These are phyloP conservation scores for Hirudo medicinalis DNA, from an alignment of 1,140 invertebrate genomes.

Conservation along the genomic window DNA sequence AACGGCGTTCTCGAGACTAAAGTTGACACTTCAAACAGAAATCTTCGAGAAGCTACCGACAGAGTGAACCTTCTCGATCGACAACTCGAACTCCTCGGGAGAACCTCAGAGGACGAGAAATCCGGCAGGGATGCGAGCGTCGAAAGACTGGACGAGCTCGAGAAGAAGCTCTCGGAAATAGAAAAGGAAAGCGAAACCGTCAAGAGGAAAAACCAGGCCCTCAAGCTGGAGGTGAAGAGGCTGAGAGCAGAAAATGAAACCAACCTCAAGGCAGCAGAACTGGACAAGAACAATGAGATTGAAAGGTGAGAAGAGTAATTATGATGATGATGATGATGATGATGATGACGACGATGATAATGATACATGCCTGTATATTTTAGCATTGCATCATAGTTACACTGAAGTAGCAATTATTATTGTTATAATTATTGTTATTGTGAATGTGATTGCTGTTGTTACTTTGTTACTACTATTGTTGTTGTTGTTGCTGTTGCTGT, in stretches of 20 bases:
- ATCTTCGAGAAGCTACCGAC: too few relatives aligned
- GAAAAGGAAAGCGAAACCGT: slow-evolving; percentile 25
- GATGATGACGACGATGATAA: too few relatives aligned
- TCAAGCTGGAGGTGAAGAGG: slow-evolving; percentile 19
- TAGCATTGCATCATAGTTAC: too few relatives aligned
- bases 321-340: neutral
- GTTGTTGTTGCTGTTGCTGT: too few relatives aligned
- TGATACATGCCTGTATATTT: too few relatives aligned
- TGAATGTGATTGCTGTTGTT: too few relatives aligned
- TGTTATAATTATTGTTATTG: too few relatives aligned
- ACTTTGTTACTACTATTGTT: too few relatives aligned
- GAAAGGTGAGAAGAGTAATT: slow-evolving; percentile 22
- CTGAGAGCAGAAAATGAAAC: slow-evolving; percentile 27
- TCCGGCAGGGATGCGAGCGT: slow-evolving; percentile 15
- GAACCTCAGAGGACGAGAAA: slow-evolving; percentile 5
- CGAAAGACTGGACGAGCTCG: slow-evolving; percentile 11
- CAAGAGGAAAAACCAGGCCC: neutral
- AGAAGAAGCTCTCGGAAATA: slow-evolving; percentile 28
- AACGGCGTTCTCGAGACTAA: slow-evolving; percentile 21
- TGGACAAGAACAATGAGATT: slow-evolving; percentile 24
- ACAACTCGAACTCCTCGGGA: neutral
- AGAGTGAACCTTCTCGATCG: too few relatives aligned
- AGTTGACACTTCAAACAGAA: neutral
- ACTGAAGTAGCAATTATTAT: too few relatives aligned
- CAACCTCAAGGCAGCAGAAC: slow-evolving; percentile 20